Evolutionary conservation across 1,140 invertebrate genomes (phyloP).

Genomic region (Armadillidium nasatum): DNA sequence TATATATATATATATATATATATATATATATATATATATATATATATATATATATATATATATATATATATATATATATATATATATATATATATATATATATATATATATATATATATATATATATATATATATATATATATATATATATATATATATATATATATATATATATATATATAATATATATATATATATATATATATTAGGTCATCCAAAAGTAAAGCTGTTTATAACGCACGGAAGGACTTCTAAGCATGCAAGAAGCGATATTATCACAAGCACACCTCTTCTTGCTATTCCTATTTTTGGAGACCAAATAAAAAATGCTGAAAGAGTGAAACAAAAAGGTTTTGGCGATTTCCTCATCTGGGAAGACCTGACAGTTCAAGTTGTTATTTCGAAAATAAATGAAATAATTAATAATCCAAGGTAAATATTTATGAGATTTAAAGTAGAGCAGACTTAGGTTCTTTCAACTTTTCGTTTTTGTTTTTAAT

Average conservation of each 20-base stretch:
- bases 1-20: too few species aligned
- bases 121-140: too few species aligned
- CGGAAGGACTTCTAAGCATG: conserved; percentile 61
- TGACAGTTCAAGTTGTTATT: conserved; percentile 42
- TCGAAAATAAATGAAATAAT: conserved; percentile 43
- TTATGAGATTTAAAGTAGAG: neutral
- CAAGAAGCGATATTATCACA: conserved; percentile 59
- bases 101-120: too few species aligned
- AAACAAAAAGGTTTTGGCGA: conserved; percentile 46
- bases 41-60: too few species aligned
- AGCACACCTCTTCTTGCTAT: conserved; percentile 62
- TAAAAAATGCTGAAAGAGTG: conserved; percentile 50
- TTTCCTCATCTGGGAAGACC: conserved; percentile 39
- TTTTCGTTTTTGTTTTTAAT: too few species aligned
- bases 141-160: too few species aligned
- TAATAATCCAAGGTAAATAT: conserved; percentile 34
- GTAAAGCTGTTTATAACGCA: conserved; percentile 63
- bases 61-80: too few species aligned
- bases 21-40: too few species aligned
- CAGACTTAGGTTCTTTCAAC: too few species aligned
- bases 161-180: too few species aligned
- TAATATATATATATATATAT: too few species aligned
- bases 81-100: too few species aligned
- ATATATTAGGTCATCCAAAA: conserved; percentile 59
- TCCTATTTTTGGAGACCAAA: conserved; percentile 62